Conservation (phyloP, 2,113 vertebrate genomes). For the Alaudala cheleensis region DNA sequence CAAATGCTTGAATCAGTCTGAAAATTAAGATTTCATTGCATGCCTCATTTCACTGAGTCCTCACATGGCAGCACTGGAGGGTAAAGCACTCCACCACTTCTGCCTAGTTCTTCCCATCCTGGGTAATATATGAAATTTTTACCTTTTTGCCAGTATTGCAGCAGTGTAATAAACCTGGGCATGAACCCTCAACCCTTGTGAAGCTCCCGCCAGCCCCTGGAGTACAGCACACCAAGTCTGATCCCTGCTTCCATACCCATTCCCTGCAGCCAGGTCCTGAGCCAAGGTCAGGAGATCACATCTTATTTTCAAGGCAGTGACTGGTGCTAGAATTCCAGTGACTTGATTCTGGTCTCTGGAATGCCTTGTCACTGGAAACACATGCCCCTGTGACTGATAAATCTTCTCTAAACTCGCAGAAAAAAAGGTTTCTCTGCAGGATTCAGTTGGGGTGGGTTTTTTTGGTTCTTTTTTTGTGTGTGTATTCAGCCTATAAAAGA, state of each 20-base stretch:
- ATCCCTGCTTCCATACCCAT: not conserved
- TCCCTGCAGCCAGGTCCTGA: not conserved
- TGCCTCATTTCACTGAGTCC: not conserved
- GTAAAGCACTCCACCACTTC: not conserved
- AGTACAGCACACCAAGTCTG: not conserved
- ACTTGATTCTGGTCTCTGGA: not conserved
- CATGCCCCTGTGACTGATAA: not conserved
- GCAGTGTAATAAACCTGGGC: not conserved
- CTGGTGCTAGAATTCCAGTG: not conserved
- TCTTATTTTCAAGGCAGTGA: not conserved
- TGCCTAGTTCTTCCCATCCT: not conserved
- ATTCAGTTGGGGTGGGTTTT: not conserved
- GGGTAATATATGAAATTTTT: not conserved
- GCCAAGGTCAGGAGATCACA: not conserved
- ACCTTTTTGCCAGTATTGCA: not conserved
- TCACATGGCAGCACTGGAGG: not conserved
- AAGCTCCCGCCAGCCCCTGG: not conserved
- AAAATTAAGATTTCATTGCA: not conserved
- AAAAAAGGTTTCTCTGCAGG: not conserved
- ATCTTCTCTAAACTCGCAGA: not conserved
- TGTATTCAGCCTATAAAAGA: not conserved
- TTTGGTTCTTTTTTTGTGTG: not conserved
- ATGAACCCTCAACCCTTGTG: not conserved
- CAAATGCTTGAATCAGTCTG: not conserved
- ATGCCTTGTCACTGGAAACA: not conserved